Evolutionary conservation across 2,888 invertebrate species (phyloP).

Genomic region (Phortica okadai): DNA sequence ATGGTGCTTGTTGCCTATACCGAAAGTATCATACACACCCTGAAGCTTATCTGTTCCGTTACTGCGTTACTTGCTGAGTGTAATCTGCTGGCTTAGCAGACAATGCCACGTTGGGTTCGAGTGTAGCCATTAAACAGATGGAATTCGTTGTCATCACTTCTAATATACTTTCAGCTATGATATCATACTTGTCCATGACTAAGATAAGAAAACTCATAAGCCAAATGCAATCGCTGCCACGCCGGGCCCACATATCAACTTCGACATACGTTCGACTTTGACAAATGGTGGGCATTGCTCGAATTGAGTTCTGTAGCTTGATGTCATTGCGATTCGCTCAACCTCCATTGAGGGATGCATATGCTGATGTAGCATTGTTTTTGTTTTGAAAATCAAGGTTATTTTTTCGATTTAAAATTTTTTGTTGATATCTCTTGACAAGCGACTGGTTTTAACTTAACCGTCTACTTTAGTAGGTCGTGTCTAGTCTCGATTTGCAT

Average conservation of each 20-base stretch:
- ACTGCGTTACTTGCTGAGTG: constrained; percentile 39
- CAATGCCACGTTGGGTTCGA: constrained; percentile 35
- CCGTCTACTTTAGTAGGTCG: background rate
- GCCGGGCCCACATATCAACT: constrained; percentile 1
- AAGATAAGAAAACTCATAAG: constrained; percentile 33
- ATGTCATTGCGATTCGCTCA: background rate
- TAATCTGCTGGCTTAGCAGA: constrained; percentile 62
- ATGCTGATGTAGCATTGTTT: background rate
- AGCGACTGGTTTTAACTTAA: too few relatives aligned
- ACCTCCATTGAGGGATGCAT: background rate
- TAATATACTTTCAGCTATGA: constrained; percentile 49
- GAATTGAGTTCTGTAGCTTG: background rate
- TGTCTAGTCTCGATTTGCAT: background rate
- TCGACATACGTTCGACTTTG: constrained; percentile 23
- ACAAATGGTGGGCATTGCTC: constrained; percentile 14
- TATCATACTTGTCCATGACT: constrained; percentile 26
- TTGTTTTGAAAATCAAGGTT: background rate
- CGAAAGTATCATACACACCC: constrained; percentile 29
- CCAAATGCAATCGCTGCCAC: constrained; percentile 6
- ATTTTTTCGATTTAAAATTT: background rate
- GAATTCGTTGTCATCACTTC: constrained; percentile 65
- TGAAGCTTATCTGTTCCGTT: background rate
- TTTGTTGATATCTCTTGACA: background rate
- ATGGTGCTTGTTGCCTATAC: background rate
- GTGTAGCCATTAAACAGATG: constrained; percentile 65